These are phyloP conservation scores for Norana najaformis DNA, from an alignment of 2,888 invertebrate genomes.

Conservation along the genomic window DNA sequence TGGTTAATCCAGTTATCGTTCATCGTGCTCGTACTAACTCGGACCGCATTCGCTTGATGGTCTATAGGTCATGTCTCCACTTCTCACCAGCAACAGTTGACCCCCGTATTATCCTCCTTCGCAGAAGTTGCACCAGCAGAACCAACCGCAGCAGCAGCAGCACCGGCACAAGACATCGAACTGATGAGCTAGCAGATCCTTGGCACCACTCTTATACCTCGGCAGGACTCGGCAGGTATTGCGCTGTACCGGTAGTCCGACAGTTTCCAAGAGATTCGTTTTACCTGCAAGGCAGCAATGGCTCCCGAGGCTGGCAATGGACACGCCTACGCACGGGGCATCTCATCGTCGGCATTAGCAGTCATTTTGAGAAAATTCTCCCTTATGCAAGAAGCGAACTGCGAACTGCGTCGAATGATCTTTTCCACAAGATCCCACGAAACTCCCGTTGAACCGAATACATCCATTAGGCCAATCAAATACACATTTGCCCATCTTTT, in stretches of 20 bases:
- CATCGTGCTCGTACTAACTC: neutral
- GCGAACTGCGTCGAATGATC: neutral
- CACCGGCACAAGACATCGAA: neutral
- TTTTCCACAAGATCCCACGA: neutral
- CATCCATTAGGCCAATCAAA: neutral
- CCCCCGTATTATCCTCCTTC: neutral
- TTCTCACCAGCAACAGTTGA: neutral
- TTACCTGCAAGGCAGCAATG: neutral
- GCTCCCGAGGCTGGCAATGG: neutral
- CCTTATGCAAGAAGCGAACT: neutral
- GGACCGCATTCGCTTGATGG: neutral
- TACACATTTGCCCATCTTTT: neutral
- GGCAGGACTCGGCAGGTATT: neutral
- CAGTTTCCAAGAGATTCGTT: neutral
- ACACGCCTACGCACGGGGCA: neutral
- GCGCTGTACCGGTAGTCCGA: neutral
- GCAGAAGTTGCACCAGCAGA: neutral
- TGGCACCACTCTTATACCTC: neutral
- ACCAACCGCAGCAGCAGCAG: neutral
- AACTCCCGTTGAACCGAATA: neutral
- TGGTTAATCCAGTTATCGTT: conserved; percentile 13
- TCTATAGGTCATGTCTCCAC: neutral
- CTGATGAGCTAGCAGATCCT: neutral
- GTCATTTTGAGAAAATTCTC: neutral
- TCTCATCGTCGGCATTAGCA: neutral